These are phyloP conservation scores for Vannuccia rotundouncinata DNA, from an alignment of 2,888 invertebrate genomes.

Conservation along the genomic window DNA sequence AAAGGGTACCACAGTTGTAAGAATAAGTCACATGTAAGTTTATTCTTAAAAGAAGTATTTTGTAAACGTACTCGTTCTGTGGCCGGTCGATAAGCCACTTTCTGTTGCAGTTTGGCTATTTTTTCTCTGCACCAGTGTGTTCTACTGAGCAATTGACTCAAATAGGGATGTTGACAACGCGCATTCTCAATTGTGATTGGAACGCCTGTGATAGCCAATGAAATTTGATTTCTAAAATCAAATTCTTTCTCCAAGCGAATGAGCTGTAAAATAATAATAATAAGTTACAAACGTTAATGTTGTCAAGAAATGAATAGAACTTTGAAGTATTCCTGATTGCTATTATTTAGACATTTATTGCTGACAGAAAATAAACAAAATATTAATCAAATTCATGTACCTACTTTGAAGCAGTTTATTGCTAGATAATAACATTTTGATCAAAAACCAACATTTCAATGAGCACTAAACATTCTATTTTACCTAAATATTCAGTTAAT, in stretches of 20 bases:
- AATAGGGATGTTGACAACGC: not conserved
- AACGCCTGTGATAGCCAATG: not conserved
- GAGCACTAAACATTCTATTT: no score
- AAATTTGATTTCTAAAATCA: not conserved
- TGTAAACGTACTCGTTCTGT: not conserved
- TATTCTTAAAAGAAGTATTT: not conserved
- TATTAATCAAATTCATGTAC: no score
- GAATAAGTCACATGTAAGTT: not conserved
- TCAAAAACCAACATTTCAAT: no score
- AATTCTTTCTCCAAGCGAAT: not conserved
- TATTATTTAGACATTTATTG: no score
- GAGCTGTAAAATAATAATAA: not conserved
- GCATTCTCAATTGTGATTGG: not conserved
- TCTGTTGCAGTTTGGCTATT: not conserved
- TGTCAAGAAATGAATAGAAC: no score
- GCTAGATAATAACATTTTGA: no score
- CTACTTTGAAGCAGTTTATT: no score
- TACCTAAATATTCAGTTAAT: no score
- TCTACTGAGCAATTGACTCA: not conserved
- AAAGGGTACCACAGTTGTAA: not conserved
- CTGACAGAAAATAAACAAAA: no score
- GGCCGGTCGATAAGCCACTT: not conserved
- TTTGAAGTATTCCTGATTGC: no score
- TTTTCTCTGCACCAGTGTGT: not conserved
- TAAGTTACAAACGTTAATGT: no score